Evolutionary conservation across 2,113 vertebrate species (phyloP).

Genomic region (mouse (Mus musculus)): DNA sequence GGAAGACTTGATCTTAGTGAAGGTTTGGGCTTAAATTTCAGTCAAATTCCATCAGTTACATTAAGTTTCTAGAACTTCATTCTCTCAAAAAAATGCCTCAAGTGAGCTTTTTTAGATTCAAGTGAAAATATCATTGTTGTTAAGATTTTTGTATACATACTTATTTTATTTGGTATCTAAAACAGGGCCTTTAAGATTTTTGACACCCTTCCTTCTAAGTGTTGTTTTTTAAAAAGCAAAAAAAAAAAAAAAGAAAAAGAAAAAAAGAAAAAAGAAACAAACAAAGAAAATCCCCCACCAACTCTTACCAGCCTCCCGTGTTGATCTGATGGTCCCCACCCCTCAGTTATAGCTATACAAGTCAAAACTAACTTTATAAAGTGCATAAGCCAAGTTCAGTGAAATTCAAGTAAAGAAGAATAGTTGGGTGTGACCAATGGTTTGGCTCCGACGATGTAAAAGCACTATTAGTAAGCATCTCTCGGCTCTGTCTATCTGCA

Average conservation of each 20-base stretch:
- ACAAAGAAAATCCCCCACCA: neutral
- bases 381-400: neutral
- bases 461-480: too few species aligned
- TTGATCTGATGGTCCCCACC: neutral
- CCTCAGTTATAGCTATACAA: neutral
- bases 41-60: neutral
- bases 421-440: neutral
- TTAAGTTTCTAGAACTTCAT: neutral
- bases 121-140: neutral
- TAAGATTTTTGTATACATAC: neutral
- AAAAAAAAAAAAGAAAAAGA: too few species aligned
- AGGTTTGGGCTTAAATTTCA: neutral
- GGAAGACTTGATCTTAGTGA: constrained; percentile 11
- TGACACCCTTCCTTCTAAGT: neutral
- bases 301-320: neutral
- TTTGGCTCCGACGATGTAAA: neutral
- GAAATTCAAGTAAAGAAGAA: neutral
- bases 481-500: accelerated
- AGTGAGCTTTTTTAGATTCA: neutral
- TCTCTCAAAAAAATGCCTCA: constrained; percentile 7
- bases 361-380: neutral
- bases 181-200: neutral
- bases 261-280: neutral
- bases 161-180: neutral
- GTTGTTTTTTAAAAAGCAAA: neutral